Evolutionary conservation across 2,113 vertebrate genomes (phyloP).

Genomic region (Nematolebias whitei): DNA sequence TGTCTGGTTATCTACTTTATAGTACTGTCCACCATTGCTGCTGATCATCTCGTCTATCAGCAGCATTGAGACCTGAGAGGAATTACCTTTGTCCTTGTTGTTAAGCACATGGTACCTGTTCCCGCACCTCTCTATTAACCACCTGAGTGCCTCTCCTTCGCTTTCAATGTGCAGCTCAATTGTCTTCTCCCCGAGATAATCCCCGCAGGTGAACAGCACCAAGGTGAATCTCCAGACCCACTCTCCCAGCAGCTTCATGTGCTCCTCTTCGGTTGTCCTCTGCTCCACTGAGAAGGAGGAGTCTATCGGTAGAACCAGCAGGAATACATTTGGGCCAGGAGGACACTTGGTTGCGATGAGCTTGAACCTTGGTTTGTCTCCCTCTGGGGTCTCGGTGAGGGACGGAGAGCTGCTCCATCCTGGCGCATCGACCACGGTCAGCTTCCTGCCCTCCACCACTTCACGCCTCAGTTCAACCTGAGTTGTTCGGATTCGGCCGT

Average conservation of each 20-base stretch:
- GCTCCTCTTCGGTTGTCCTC: constrained; percentile 27
- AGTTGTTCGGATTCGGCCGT: constrained; percentile 40
- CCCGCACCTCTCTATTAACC: constrained; percentile 44
- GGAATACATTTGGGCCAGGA: constrained; percentile 50
- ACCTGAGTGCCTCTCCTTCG: constrained; percentile 51
- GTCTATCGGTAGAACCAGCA: constrained; percentile 47
- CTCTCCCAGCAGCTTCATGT: constrained; percentile 58
- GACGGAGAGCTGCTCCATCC: constrained; percentile 51
- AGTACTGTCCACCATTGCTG: constrained; percentile 18
- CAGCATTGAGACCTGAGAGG: constrained; percentile 43
- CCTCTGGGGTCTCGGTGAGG: constrained; percentile 45
- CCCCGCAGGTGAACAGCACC: constrained; percentile 64
- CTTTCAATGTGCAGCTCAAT: constrained; percentile 62
- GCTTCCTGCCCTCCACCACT: constrained; percentile 24
- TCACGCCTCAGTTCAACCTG: constrained; percentile 33
- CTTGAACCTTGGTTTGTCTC: constrained; percentile 49
- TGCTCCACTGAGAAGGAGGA: constrained; percentile 32
- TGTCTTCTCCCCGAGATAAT: constrained; percentile 24
- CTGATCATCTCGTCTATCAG: constrained; percentile 51
- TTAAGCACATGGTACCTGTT: constrained; percentile 53
- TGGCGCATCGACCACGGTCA: constrained; percentile 53
- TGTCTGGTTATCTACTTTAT: constrained; percentile 18
- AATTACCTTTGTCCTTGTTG: constrained; percentile 37
- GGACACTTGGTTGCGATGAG: constrained; percentile 38
- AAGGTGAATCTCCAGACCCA: constrained; percentile 47